Conservation (phyloP, 1,140 invertebrate species). For the Lordiphosa mommai region DNA sequence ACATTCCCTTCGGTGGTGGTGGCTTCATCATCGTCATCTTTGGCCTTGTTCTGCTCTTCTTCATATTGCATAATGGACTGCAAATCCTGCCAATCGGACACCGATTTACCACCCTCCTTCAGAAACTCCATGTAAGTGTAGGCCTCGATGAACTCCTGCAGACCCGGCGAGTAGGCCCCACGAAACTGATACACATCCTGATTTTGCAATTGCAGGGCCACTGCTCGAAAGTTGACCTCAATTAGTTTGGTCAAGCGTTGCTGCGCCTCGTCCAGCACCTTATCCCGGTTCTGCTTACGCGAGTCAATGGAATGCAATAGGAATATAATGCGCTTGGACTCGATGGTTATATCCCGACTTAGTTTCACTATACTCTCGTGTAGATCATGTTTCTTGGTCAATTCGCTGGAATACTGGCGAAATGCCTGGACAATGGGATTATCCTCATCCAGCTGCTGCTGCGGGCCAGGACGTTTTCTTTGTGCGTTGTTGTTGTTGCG, state of each 20-base stretch:
- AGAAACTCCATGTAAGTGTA: slow-evolving; percentile 88
- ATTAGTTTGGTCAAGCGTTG: slow-evolving; percentile 83
- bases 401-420: slow-evolving; percentile 83
- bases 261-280: slow-evolving; percentile 85
- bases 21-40: slow-evolving; percentile 12
- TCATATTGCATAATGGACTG: slow-evolving; percentile 76
- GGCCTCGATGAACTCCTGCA: slow-evolving; percentile 95
- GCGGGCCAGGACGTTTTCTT: slow-evolving; percentile 27
- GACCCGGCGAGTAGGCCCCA: slow-evolving; percentile 86
- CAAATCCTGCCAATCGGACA: slow-evolving; percentile 66
- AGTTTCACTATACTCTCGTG: slow-evolving; percentile 90
- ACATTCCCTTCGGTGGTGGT: slow-evolving; percentile 20
- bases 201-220: slow-evolving; percentile 87
- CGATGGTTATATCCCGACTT: slow-evolving; percentile 93
- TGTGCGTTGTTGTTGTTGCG: slow-evolving; percentile 35
- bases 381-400: slow-evolving; percentile 91
- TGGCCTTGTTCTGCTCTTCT: slow-evolving; percentile 6
- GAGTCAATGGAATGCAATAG: slow-evolving; percentile 87
- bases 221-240: slow-evolving; percentile 83
- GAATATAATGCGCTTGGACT: slow-evolving; percentile 95
- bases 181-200: slow-evolving; percentile 88
- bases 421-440: slow-evolving; percentile 86
- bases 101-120: slow-evolving; percentile 32
- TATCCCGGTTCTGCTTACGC: slow-evolving; percentile 82
- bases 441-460: slow-evolving; percentile 74